Base-by-base conservation (phyloP, 1,140 invertebrate genomes). In the Drosophila repleta region DNA sequence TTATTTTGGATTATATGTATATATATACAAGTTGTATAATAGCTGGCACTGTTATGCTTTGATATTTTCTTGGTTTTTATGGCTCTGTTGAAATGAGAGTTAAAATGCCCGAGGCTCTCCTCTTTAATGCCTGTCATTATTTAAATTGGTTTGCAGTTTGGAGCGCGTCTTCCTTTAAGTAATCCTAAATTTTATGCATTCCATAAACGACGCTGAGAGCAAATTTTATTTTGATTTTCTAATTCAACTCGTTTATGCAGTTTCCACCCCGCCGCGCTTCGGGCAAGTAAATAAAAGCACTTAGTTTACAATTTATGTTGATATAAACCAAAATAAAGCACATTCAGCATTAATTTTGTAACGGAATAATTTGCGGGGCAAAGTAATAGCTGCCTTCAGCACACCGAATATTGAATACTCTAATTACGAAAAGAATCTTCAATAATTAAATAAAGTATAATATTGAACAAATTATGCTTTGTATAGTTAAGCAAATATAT, bases 201-300 rank as follows among this genome's bases (percentile, higher is more conserved):
- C 17, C 29, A 32, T 11, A 48, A 80, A 67, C 71, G 64, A 63
- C 24, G 43, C 45, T 10, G 67, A 39, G 29, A 61, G 10, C 15
- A 48, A 69, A 63, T 79, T 71, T 79, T 65, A 82, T 82, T 82
- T 83, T 60, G 48, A 15, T 48, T 57, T 56, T 60, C 56, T 43
- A 70, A 69, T 74, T 71, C 62, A 65, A 77, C 60, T 62, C 69
- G 46, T 74, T 82, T 53, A 55, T 39, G 52, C 32, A 24, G 35
- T 39, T 55, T 39, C 10, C 32, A 20, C 26, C 39, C 21, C 13
- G 11, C 11, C 11, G 29, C 8, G 39, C 37, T 26, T 56, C 8
- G 3, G 21, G 15, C 4, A 11, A 13, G 39, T 29, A 43, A 26
- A 57, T 57, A 29, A 57, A 53, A 8, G 4, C 17, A 37, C 15